These are phyloP conservation scores for Akabosia matsudoensis DNA, from an alignment of 1,140 invertebrate species.

Conservation along the genomic window DNA sequence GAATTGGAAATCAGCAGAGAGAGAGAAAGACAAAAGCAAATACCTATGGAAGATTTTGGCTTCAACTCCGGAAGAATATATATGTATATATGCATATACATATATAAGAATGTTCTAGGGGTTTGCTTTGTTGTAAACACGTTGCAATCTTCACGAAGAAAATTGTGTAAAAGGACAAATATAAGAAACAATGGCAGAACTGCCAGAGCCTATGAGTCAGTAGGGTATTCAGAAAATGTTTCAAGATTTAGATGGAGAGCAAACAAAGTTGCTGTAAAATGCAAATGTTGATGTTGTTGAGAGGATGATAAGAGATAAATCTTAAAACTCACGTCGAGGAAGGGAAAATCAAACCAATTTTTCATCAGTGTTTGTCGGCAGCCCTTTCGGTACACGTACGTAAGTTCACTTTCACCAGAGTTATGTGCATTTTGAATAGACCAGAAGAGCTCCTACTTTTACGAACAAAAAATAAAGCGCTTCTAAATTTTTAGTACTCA, in stretches of 20 bases:
- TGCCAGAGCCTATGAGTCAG: not conserved
- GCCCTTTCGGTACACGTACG: not conserved
- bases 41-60: not conserved
- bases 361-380: not conserved
- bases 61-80: no score
- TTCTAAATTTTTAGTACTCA: no score
- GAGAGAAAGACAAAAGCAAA: no score
- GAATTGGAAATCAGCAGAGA: conserved; percentile 3
- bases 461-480: no score
- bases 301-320: not conserved
- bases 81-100: no score
- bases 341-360: conserved; percentile 3
- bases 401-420: not conserved
- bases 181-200: not conserved
- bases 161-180: not conserved
- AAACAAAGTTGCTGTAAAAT: conserved; percentile 11
- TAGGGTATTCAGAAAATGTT: not conserved
- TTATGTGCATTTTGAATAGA: not conserved
- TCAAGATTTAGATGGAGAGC: not conserved
- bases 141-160: not conserved
- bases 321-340: no score
- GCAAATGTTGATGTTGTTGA: not conserved
- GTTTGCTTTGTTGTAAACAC: not conserved
- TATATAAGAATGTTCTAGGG: not conserved
- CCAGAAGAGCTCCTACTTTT: no score